phyloP scores from a whole-genome alignment of 1,140 invertebrate species.

The Pomphorhynchus laevis region DNA sequence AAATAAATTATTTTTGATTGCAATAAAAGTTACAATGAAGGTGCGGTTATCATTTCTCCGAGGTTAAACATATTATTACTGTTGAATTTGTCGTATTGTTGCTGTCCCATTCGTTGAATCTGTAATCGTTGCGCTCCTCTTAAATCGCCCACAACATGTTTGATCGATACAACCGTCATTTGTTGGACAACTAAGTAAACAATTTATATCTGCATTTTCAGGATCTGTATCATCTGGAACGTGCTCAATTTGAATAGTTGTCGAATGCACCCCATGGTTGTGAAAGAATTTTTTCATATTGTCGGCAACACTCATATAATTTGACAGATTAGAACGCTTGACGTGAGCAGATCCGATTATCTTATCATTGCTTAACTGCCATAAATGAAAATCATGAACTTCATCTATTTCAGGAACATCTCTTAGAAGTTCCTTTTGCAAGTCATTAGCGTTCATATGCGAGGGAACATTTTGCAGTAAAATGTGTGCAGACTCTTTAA shows the following conservation, averaged over 20 bases:
- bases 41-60: too few species aligned
- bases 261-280: slow-evolving; percentile 25
- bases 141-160: too few species aligned
- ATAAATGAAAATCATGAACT: slow-evolving; percentile 27
- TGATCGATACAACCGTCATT: too few species aligned
- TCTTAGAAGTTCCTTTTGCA: slow-evolving; percentile 19
- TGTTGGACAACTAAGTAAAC: too few species aligned
- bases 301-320: slow-evolving; percentile 23
- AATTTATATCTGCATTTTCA: too few species aligned
- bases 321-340: slow-evolving; percentile 19
- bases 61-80: too few species aligned
- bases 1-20: too few species aligned
- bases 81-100: too few species aligned
- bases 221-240: too few species aligned
- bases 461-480: slow-evolving; percentile 26
- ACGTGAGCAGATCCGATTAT: slow-evolving; percentile 27
- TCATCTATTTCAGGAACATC: slow-evolving; percentile 23
- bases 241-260: slow-evolving; percentile 25
- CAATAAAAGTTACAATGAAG: too few species aligned
- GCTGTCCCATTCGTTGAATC: too few species aligned
- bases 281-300: slow-evolving; percentile 24
- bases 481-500: slow-evolving; percentile 25
- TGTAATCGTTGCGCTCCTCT: too few species aligned
- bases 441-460: slow-evolving; percentile 21
- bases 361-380: slow-evolving; percentile 24